Evolutionary conservation across 2,113 vertebrate genomes (phyloP).

Genomic region (Chloropsis cyanopogon): DNA sequence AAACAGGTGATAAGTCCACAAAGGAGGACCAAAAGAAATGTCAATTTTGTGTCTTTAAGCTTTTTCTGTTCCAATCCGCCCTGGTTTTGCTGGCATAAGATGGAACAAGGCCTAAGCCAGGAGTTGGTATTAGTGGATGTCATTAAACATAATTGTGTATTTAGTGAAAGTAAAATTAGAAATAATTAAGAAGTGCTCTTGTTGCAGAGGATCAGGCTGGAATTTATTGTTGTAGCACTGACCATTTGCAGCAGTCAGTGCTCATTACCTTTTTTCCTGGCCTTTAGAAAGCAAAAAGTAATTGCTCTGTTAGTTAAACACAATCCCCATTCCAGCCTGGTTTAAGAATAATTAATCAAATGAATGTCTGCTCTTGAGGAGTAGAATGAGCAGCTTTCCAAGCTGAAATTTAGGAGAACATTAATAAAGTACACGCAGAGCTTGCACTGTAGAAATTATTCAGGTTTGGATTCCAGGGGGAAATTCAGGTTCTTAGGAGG

Average conservation of each 20-base stretch:
- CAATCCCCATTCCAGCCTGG: not conserved
- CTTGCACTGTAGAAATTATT: not conserved
- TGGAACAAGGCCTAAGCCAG: not conserved
- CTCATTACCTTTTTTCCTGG: not conserved
- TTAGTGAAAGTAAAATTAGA: not conserved
- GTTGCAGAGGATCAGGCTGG: not conserved
- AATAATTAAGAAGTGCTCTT: not conserved
- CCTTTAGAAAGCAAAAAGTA: not conserved
- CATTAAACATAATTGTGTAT: not conserved
- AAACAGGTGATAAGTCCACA: not conserved
- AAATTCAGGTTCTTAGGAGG: not conserved
- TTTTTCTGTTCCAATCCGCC: not conserved
- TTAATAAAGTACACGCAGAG: not conserved
- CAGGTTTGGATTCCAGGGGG: not conserved
- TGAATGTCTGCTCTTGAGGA: not conserved
- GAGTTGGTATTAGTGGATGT: not conserved
- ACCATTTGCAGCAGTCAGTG: not conserved
- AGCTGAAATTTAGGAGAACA: not conserved
- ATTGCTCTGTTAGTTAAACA: not conserved
- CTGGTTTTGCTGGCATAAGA: not conserved
- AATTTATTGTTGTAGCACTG: not conserved
- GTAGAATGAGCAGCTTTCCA: not conserved
- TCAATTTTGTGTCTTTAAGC: not conserved
- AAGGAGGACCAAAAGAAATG: not conserved
- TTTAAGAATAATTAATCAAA: slow-evolving; percentile 3